Conservation (phyloP, 2,797 vertebrate species). For the Erethizon dorsatum region DNA sequence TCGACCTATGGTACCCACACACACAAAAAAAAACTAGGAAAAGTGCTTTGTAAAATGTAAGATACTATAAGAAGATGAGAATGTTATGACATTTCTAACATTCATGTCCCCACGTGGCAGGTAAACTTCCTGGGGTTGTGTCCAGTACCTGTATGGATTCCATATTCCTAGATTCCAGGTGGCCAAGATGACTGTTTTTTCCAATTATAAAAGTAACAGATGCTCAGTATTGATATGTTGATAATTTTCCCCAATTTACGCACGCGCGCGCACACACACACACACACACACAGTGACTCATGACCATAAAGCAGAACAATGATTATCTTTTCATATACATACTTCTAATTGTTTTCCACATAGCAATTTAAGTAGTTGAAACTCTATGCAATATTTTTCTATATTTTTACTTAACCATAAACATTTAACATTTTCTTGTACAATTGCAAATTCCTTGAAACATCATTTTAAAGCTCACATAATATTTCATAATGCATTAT, state of each 20-base stretch:
- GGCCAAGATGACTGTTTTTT: not conserved
- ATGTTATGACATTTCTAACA: not conserved
- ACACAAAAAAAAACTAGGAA: not conserved
- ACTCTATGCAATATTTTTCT: not conserved
- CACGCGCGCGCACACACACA: not conserved
- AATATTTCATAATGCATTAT: not conserved
- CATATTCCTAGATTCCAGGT: not conserved
- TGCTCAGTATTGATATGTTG: not conserved
- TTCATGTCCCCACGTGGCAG: not conserved
- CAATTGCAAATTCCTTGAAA: not conserved
- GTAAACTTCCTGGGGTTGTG: not conserved
- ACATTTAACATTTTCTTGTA: conserved; percentile 15
- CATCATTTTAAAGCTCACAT: not conserved
- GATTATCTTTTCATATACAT: not conserved
- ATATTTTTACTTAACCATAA: not conserved
- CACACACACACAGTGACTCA: not conserved
- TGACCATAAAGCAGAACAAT: not conserved
- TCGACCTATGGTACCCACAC: too few relatives aligned
- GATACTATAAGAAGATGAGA: not conserved
- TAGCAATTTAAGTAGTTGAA: conserved; percentile 21
- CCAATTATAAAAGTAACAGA: not conserved
- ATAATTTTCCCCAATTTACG: not conserved
- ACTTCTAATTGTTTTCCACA: not conserved
- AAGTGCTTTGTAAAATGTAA: not conserved
- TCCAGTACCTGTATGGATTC: not conserved